Base-by-base conservation (phyloP, 2,888 invertebrate genomes). In the Asteroscopus sphinx region DNA sequence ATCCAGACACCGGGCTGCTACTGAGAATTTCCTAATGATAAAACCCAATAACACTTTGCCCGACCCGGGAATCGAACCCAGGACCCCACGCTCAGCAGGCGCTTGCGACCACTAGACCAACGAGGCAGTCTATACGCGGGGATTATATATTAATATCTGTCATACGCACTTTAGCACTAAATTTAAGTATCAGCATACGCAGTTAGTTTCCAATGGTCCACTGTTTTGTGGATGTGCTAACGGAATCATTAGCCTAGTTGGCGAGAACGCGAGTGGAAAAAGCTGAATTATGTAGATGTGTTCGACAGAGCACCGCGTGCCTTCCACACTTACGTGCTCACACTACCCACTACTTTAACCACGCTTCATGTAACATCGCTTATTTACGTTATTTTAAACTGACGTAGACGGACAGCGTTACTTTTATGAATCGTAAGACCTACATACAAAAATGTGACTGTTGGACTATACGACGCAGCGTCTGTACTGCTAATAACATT, bases 191-290 rank as follows among this genome's bases (percentile, higher is more conserved):
- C 77, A 79, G 72, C 65, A 77, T 77, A 80, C 66, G 88, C 90
- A 90, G 89, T 90, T 88, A 90, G 81, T 80, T 87, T 85, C 86
- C 87, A 85, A 86, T 92, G 80, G 87, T 79, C 83, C 79, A 78
- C 77, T 90, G 90, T 91, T 92, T 90, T 88, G 89, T 92, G 87
- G 87, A 90, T 89, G 88, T 83, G 88, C 86, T 92, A 93, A 92
- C 93, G 93, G 92, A 88, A 90, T 91, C 91, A 90, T 89, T 92
- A 92, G 89, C 92, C 93, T 83, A 92, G 86, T 88, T 93, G 85
- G 72, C 68, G 79, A 79, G 85, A 89, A 87, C 82, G 83, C 87
- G 87, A 85, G 87, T 87, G 87, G 86, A 91, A 91, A 90, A 91
- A 91, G 85, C 81, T 88, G 90, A 89, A 92, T 92, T 87, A 90